phyloP scores from a whole-genome alignment of 2,113 vertebrate species.

The Clupea harengus region DNA sequence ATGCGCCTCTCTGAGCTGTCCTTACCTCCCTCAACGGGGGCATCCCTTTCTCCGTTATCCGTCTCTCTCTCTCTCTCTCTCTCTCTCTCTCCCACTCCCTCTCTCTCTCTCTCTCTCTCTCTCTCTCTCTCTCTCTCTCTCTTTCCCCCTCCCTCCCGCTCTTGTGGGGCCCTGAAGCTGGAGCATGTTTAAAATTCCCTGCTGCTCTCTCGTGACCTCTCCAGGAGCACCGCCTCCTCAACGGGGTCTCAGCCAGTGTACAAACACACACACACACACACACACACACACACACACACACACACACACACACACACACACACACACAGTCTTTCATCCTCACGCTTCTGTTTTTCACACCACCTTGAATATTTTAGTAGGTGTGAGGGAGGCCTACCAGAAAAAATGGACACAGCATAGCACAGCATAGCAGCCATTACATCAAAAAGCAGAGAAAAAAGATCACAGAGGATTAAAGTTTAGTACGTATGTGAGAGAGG shows the following conservation, averaged over 20 bases:
- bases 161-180: neutral
- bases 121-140: neutral
- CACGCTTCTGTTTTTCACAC: slow-evolving; percentile 47
- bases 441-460: no score
- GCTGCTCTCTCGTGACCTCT: slow-evolving; percentile 62
- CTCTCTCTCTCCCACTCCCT: neutral
- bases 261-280: slow-evolving; percentile 10
- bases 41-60: neutral
- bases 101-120: neutral
- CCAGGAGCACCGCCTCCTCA: slow-evolving; percentile 59
- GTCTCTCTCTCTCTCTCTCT: neutral
- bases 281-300: neutral
- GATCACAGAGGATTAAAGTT: no score
- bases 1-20: neutral
- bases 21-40: neutral
- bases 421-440: slow-evolving; percentile 46
- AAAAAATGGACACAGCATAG: neutral
- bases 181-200: slow-evolving; percentile 68
- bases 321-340: slow-evolving; percentile 56
- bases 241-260: slow-evolving; percentile 45
- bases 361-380: slow-evolving; percentile 61
- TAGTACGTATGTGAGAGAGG: no score
- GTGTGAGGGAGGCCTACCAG: slow-evolving; percentile 24
- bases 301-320: neutral
- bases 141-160: slow-evolving; percentile 23